A percentile compares a stretch with the other conserved stretches of the same genome.
Evolutionary conservation across 2,888 invertebrate species (phyloP).

Genomic region (Morinoia aosen): DNA sequence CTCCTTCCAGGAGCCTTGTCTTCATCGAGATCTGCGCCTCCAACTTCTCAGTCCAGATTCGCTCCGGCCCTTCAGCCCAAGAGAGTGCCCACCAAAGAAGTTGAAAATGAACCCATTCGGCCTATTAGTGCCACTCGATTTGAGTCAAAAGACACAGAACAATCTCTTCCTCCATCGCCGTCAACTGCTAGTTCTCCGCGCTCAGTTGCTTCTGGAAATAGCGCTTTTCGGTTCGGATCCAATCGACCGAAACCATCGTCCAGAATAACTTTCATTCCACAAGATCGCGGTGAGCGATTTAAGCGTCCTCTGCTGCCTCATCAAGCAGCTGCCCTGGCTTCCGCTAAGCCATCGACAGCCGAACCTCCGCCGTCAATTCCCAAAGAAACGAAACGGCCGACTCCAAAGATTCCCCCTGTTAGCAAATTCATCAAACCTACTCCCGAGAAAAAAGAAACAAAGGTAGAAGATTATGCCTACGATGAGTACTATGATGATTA

Average conservation of each 20-base stretch:
- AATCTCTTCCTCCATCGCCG: not conserved
- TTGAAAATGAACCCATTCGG: not conserved
- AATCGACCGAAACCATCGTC: constrained; percentile 49
- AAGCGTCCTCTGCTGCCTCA: constrained; percentile 53
- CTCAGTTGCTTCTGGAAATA: constrained; percentile 43
- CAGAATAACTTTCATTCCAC: constrained; percentile 59
- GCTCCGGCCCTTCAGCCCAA: not conserved
- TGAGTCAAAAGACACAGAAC: not conserved
- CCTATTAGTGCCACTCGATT: constrained; percentile 17
- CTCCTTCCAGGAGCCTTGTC: constrained; percentile 1
- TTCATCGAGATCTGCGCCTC: constrained; percentile 7
- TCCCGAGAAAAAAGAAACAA: not conserved
- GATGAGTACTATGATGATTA: constrained; percentile 42
- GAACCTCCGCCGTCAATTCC: not conserved
- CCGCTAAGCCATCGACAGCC: constrained; percentile 23
- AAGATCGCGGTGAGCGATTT: constrained; percentile 61
- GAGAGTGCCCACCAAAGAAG: not conserved
- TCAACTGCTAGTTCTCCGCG: not conserved
- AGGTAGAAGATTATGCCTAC: not conserved
- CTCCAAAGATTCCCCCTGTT: not conserved
- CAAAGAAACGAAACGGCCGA: constrained; percentile 1
- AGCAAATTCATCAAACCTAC: not conserved
- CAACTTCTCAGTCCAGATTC: constrained; percentile 29
- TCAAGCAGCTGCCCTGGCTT: constrained; percentile 56
- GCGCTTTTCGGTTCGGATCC: constrained; percentile 59